These are phyloP conservation scores for Asteroscopus sphinx DNA, from an alignment of 2,888 invertebrate genomes.

Conservation along the genomic window DNA sequence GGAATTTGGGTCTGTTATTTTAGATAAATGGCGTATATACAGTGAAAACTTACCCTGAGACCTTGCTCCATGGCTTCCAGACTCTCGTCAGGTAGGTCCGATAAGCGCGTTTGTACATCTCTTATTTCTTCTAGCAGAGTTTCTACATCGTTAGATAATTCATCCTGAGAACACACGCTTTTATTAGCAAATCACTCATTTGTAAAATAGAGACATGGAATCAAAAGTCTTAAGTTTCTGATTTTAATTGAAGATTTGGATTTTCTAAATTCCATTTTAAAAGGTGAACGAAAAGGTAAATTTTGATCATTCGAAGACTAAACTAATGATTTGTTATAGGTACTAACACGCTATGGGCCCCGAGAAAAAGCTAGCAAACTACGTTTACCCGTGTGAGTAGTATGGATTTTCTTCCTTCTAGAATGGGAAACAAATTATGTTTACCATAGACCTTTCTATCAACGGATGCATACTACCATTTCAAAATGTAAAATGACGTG, in stretches of 20 bases:
- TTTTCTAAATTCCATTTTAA: background rate
- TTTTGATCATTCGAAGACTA: no score
- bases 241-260: background rate
- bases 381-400: background rate
- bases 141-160: constrained; percentile 92
- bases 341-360: no score
- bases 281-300: background rate
- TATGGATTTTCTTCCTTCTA: background rate
- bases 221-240: constrained; percentile 52
- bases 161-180: constrained; percentile 90
- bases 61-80: constrained; percentile 93
- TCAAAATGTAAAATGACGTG: constrained; percentile 32
- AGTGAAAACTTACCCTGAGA: constrained; percentile 91
- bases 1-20: constrained; percentile 59
- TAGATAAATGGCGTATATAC: constrained; percentile 63
- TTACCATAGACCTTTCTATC: constrained; percentile 1
- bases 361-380: no score
- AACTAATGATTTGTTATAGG: background rate
- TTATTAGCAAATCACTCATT: constrained; percentile 76
- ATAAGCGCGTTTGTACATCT: constrained; percentile 91
- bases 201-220: constrained; percentile 57
- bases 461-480: constrained; percentile 32
- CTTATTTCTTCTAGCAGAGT: constrained; percentile 92
- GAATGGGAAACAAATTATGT: background rate
- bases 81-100: constrained; percentile 92